These are phyloP conservation scores for Pseudocheirus occidentalis DNA, from an alignment of 2,797 vertebrate species.

Conservation along the genomic window DNA sequence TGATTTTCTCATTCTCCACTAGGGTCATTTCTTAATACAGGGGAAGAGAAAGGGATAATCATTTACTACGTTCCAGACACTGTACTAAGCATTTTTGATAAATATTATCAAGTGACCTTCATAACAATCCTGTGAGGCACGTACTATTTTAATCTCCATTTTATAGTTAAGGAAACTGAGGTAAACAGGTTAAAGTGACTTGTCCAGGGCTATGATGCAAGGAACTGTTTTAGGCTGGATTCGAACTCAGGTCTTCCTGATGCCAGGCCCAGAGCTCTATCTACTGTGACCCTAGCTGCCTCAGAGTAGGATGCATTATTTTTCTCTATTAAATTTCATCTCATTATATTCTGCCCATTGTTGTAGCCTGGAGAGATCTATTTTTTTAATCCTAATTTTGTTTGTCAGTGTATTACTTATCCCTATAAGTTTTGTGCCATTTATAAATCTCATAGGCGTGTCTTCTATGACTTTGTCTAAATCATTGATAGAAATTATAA, in stretches of 20 bases:
- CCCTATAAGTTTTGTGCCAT: neutral
- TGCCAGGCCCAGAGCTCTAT: neutral
- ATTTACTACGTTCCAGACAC: neutral
- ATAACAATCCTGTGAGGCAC: neutral
- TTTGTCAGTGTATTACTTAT: neutral
- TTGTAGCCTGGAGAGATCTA: neutral
- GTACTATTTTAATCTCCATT: neutral
- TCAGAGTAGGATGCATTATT: neutral
- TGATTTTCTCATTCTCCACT: neutral
- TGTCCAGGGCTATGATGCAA: neutral
- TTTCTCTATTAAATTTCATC: neutral
- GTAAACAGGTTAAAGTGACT: neutral
- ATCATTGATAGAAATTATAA: neutral
- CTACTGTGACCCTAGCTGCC: neutral
- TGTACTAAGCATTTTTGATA: neutral
- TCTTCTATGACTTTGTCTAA: neutral
- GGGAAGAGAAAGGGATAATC: neutral
- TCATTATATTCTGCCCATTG: neutral
- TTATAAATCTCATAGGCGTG: neutral
- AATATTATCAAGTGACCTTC: neutral
- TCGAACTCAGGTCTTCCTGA: neutral
- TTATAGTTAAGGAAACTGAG: neutral
- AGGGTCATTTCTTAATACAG: neutral
- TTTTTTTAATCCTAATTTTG: neutral
- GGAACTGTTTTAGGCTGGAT: neutral